A percentile compares a stretch with the other conserved stretches of the same genome.
Conservation (phyloP, 2,797 vertebrate genomes). For the Dipus sagitta region DNA sequence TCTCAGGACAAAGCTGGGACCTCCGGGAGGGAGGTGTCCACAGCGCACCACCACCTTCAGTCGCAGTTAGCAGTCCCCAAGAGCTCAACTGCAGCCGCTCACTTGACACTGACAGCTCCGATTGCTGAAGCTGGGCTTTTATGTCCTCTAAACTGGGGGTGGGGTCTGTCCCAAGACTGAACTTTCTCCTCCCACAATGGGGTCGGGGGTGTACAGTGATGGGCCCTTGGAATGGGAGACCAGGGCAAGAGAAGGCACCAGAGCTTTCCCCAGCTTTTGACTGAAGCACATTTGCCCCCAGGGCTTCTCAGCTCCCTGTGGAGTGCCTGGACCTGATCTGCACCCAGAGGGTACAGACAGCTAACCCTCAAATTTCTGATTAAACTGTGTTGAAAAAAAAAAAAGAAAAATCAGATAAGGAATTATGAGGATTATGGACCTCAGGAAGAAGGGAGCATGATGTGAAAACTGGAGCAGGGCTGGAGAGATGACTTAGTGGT, state of each 20-base stretch:
- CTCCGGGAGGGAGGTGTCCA: neutral
- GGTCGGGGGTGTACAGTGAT: neutral
- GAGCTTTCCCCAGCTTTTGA: neutral
- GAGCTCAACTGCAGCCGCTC: neutral
- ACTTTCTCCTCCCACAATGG: neutral
- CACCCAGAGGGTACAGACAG: neutral
- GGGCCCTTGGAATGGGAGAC: neutral
- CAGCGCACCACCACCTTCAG: neutral
- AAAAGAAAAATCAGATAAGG: neutral
- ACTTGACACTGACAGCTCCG: neutral
- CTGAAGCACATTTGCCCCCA: neutral
- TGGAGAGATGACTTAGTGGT: no score
- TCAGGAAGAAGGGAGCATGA: neutral
- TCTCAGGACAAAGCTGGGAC: neutral
- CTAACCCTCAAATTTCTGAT: neutral
- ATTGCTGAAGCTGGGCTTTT: conserved; percentile 62
- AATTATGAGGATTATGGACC: neutral
- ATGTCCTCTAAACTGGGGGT: conserved; percentile 23
- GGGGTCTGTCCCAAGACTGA: conserved; percentile 8
- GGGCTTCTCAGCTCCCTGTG: neutral
- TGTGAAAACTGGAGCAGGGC: neutral
- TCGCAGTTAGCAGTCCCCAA: neutral
- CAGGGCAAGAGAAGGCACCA: neutral
- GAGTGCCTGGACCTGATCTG: neutral
- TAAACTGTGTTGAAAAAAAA: neutral